These are phyloP conservation scores for Anarrhichthys ocellatus DNA, from an alignment of 2,113 vertebrate genomes.

Conservation along the genomic window DNA sequence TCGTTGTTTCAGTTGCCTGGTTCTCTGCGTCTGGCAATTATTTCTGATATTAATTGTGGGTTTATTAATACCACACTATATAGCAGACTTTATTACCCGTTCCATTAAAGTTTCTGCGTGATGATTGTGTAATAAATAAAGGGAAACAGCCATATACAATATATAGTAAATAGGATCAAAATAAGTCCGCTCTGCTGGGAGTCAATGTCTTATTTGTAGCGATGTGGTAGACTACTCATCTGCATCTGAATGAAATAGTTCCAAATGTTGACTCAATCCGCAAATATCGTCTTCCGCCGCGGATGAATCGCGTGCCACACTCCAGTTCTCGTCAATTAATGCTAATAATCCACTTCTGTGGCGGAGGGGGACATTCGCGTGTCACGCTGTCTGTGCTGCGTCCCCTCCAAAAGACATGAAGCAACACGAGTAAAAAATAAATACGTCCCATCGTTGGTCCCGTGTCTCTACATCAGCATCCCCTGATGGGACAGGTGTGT, in stretches of 20 bases:
- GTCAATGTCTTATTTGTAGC: background rate
- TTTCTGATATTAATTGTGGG: no score
- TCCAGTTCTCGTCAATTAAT: background rate
- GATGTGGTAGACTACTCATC: background rate
- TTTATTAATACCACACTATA: background rate
- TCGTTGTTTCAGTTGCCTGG: no score
- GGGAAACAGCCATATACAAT: no score
- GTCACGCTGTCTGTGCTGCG: background rate
- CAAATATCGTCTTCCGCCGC: background rate
- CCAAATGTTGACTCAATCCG: background rate
- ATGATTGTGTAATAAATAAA: background rate
- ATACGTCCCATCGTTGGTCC: background rate
- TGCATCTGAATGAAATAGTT: background rate
- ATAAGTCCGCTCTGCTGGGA: background rate
- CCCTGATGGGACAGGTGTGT: background rate
- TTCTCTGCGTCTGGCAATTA: no score
- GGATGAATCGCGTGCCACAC: background rate
- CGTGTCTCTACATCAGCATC: background rate
- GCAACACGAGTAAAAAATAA: no score
- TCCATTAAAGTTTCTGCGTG: background rate
- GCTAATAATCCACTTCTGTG: background rate
- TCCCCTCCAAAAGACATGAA: background rate
- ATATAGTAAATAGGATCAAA: background rate
- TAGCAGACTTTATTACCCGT: background rate
- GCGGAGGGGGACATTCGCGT: no score